Percentiles rank a stretch among this genome's conserved stretches.
Evolutionary conservation across 1,140 invertebrate species (phyloP).

Genomic region (Neotoxoptera formosana): DNA sequence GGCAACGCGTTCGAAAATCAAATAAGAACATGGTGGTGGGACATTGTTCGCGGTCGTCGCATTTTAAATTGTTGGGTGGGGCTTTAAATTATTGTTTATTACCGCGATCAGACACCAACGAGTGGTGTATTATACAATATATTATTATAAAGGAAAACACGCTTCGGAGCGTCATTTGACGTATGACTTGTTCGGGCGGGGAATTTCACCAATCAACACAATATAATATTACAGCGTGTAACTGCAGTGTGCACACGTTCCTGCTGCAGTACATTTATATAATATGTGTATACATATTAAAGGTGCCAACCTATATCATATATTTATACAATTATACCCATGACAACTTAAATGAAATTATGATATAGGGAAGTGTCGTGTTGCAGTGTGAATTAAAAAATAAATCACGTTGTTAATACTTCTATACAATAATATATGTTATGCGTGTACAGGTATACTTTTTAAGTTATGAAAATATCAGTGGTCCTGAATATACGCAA

Average conservation of each 20-base stretch:
- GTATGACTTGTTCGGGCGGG: background rate
- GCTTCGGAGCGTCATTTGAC: background rate
- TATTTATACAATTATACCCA: too few relatives aligned
- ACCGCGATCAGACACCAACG: background rate
- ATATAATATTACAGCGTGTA: background rate
- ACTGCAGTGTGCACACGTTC: background rate
- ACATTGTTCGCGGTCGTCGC: background rate
- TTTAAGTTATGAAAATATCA: too few relatives aligned
- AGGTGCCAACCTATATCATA: too few relatives aligned
- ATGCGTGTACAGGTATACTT: too few relatives aligned
- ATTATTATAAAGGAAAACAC: background rate
- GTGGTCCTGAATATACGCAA: too few relatives aligned
- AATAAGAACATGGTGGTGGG: background rate
- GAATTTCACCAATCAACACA: background rate
- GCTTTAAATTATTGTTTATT: background rate
- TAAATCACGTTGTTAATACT: too few relatives aligned
- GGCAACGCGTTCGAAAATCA: background rate
- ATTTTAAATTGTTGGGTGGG: slow-evolving; percentile 9
- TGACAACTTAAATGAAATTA: too few relatives aligned
- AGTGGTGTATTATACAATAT: background rate
- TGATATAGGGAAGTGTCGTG: too few relatives aligned
- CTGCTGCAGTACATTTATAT: too few relatives aligned
- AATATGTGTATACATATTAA: too few relatives aligned
- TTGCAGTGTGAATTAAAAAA: too few relatives aligned
- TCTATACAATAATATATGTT: too few relatives aligned